phyloP scores from a whole-genome alignment of 2,113 vertebrate species.

The Coracopsis vasa region DNA sequence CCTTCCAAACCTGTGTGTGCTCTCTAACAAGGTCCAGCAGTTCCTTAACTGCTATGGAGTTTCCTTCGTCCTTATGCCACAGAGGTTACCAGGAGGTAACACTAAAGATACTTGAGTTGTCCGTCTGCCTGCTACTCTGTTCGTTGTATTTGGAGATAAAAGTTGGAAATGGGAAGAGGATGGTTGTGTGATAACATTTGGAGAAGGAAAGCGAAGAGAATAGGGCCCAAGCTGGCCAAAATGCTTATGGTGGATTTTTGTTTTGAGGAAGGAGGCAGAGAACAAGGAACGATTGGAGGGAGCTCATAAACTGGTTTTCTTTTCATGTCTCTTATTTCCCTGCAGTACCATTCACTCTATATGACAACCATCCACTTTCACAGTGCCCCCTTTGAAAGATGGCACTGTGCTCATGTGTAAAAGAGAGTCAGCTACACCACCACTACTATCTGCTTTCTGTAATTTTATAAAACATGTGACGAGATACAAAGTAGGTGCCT shows the following conservation, averaged over 20 bases:
- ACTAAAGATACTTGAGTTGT: not conserved
- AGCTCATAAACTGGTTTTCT: not conserved
- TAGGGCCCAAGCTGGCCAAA: not conserved
- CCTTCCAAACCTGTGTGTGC: rapidly evolving
- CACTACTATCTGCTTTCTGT: not conserved
- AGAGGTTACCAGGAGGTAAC: not conserved
- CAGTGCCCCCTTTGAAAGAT: constrained; percentile 30
- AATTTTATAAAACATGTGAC: not conserved
- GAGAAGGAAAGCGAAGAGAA: not conserved
- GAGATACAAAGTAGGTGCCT: not conserved
- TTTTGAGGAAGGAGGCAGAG: not conserved
- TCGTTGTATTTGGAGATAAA: not conserved
- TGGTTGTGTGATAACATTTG: not conserved
- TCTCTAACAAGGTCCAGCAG: not conserved
- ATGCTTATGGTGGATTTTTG: not conserved
- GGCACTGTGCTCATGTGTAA: not conserved
- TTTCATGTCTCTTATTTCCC: constrained; percentile 16
- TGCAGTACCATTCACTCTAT: not conserved
- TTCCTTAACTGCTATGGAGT: not conserved
- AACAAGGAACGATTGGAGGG: not conserved
- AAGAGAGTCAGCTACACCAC: not conserved
- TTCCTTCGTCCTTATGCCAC: not conserved
- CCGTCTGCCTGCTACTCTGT: not conserved
- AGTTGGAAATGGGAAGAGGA: not conserved
- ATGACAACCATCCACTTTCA: constrained; percentile 10